Evolutionary conservation across 2,888 invertebrate genomes (phyloP), one percentile per base, ranked within the genome.

Genomic region (Atethmia centrago): DNA sequence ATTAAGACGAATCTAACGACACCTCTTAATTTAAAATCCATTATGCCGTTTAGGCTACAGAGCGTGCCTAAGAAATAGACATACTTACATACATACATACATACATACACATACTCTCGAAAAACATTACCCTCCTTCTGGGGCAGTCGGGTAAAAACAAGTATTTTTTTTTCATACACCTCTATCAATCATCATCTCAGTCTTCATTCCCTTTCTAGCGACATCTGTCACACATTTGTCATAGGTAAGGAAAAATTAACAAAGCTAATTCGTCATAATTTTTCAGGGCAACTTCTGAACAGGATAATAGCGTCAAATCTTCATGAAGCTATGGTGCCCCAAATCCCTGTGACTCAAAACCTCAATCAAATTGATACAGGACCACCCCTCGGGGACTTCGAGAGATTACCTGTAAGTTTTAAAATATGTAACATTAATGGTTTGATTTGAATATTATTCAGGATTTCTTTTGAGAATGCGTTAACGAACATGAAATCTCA

Each of bases 261-360:
- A 3, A 40, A 42, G 14, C 45, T 68, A 70, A 62, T 36, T n/a
- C 5, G 9, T 53, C 0, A 14, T 47, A 0, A 1, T 5, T 81
- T 82, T 87, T 36, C 86, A 95, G 95, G 95, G 81, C 91, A 93
- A 77, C 87, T 95, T 36, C 82, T 95, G 8, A 92, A 91, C 76
- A 91, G 88, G 77, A 93, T 96, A 56, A 89, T 96, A 58, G 94
- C 94, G 3, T 94, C 95, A 0, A 95, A 96, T 70, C 90, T 96
- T 19, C 96, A 96, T 77, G 93, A 95, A 75, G 88, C 89, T 0
- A 83, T 95, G 0, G 83, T 90, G 8, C 82, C 92, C 0, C 90
- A 91, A 21, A 82, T 86, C 19, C 85, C 81, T 3, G 72, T 79
- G 3, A 73, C 82, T n/a, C 70, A 82, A 45, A 88, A 85, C 42